Base-by-base conservation (phyloP, 2,888 invertebrate genomes). In the Drosophila greeni region DNA sequence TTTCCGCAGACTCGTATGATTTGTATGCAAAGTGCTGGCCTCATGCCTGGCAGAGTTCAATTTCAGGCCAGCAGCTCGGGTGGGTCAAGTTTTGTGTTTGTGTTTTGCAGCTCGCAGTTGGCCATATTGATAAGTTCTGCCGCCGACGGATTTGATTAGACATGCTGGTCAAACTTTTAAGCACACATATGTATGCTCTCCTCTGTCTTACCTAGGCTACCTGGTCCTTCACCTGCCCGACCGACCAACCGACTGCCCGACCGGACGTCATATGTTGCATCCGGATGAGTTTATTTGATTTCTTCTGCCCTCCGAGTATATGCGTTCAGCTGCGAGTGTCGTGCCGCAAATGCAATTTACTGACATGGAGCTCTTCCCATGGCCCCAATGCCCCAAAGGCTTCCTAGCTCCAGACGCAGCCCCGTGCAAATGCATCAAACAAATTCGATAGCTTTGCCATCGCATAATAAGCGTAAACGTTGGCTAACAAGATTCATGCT, bases 391-490 rank as follows among this genome's bases (percentile, higher is more conserved):
- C 14, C 45, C 45, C 29, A 18, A 14, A 29, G 45, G 45, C 45
- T 20, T 12, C 9, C 29, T 8, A 33, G 20, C 20, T 20, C 33
- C 48, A 33, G 31, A 31, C 31, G 47, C 33, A 6, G 31, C 9
- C 33, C 47, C 47, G 40, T 43, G 48, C 53, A 67, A 76, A 74
- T 82, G 84, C 76, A 79, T 82, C 84, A 84, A 84, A 84, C 84
- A 78, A 80, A 84, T 79, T 80, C 84, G 79, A 84, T 80, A 80
- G 76, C 74, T 73, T 83, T 80, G 81, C 70, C 74, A 39, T 40
- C 54, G 80, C 81, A 82, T 82, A 82, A 84, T 85, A 85, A 85
- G 86, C 86, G 85, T 86, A 79, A 85, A 86, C 84, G 85, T 84
- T 84, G 79, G 83, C 85, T 86, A 85, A 85, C 85, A 85, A 86